These are phyloP conservation scores for Nannoperca obscura DNA, from an alignment of 2,797 vertebrate genomes.

Conservation along the genomic window DNA sequence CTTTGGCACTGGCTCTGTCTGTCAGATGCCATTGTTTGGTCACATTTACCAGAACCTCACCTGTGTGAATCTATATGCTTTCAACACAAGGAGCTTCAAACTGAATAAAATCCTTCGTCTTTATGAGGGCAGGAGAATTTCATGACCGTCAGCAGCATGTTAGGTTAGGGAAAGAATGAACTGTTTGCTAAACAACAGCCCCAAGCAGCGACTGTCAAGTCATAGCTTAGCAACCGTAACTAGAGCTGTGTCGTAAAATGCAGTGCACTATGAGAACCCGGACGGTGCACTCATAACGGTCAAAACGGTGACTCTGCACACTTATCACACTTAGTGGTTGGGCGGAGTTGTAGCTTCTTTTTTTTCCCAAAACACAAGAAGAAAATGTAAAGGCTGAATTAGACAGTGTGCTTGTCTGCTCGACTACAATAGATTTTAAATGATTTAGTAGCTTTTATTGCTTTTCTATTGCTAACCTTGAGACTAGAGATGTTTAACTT, in stretches of 20 bases:
- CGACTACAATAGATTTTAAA: too few species aligned
- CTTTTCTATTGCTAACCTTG: background rate
- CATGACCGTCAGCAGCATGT: background rate
- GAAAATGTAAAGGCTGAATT: background rate
- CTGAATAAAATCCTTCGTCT: background rate
- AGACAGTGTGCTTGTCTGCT: background rate
- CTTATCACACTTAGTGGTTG: too few species aligned
- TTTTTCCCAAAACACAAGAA: background rate
- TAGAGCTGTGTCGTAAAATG: too few species aligned
- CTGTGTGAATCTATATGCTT: background rate
- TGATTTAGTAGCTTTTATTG: background rate
- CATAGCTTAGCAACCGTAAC: background rate
- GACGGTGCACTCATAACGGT: too few species aligned
- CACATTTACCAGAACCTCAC: background rate
- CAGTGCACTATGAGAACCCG: too few species aligned
- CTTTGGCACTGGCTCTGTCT: slow-evolving; percentile 19
- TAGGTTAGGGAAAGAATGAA: background rate
- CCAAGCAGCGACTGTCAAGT: background rate
- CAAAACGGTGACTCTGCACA: too few species aligned
- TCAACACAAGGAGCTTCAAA: background rate
- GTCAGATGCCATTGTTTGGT: background rate
- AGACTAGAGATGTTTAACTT: slow-evolving; percentile 1
- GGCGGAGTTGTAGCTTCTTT: too few species aligned
- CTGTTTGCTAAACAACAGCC: background rate
- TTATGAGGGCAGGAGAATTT: background rate